Percentiles rank a stretch among this genome's conserved stretches.
Conservation (phyloP, 2,888 invertebrate species). For the Hetaerina titia region DNA sequence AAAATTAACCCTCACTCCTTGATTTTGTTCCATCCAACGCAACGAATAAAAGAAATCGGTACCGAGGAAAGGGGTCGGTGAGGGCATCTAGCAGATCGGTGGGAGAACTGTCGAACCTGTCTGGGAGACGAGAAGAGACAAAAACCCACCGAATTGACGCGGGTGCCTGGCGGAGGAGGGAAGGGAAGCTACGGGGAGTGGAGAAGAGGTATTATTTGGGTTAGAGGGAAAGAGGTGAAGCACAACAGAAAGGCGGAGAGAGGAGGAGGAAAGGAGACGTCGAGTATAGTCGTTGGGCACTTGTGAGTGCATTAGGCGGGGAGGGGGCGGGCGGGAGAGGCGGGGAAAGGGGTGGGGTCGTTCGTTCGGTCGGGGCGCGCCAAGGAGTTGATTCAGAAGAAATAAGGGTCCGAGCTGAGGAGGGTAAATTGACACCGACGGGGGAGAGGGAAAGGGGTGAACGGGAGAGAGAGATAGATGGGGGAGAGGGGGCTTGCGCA, state of each 20-base stretch:
- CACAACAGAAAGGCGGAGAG: neutral
- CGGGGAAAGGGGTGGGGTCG: too few relatives aligned
- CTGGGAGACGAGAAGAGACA: neutral
- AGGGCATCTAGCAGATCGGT: neutral
- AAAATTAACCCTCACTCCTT: neutral
- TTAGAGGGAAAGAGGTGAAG: neutral
- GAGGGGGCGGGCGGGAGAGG: neutral
- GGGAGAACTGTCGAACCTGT: neutral
- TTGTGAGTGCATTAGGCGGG: neutral
- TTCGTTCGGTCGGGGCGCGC: neutral
- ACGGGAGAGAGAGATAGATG: neutral
- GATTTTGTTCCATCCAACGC: neutral
- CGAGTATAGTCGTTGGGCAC: neutral
- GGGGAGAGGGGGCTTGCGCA: neutral
- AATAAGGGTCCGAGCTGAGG: neutral
- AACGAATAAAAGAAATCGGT: neutral
- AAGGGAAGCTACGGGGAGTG: neutral
- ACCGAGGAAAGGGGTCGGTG: neutral
- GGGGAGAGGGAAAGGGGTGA: neutral
- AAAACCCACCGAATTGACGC: neutral
- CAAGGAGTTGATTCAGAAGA: neutral
- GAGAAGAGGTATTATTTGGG: neutral
- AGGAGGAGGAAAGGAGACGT: neutral
- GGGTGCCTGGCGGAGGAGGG: neutral
- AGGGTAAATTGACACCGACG: conserved; percentile 26